Base-by-base conservation (phyloP, 1,140 invertebrate species). In the Anagrus nilaparvatae region DNA sequence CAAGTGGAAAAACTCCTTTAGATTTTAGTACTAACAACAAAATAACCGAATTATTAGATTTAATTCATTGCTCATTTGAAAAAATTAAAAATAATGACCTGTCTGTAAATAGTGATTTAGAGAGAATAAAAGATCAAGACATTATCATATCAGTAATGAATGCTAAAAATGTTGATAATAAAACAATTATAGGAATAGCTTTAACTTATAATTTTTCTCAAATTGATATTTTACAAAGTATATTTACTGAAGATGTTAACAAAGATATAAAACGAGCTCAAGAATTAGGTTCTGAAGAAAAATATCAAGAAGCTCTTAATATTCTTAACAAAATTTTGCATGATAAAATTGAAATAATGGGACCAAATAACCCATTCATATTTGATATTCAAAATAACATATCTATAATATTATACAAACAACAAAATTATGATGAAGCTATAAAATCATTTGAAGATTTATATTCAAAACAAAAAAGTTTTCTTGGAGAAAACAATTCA, bases 51-150 rank as follows among this genome's bases (percentile, higher is more conserved):
- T 29, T 48, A 44, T 19, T 44, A 20, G 30, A 24, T 24, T 32
- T 21, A 31, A 40, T 31, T 6, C 21, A 24, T 3, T 28, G 29
- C n/a, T 44, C 38, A 27, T 48, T 48, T 18, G 14, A 19, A 13
- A 31, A 43, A 12, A 29, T 42, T 39, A 35, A 35, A 44, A 13
- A 19, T 12, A 27, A 33, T 17, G 19, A 40, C 23, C 2, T n/a
- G 3, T 6, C 12, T 4, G 9, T 40, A 5, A 40, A 32, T 18
- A 4, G 7, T 17, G 39, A 40, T 3, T 23, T 40, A 1, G 18
- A 25, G 4, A 10, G 6, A 12, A 40, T 32, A 17, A 31, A 40
- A 4, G 30, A 32, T 24, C 16, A 24, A n/a, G 21, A 32, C n/a
- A 40, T 6, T n/a, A 17, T 40, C 2, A 32, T 23, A 24, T 28